These are phyloP conservation scores for Labeo catla DNA, from an alignment of 2,113 vertebrate genomes.

Conservation along the genomic window DNA sequence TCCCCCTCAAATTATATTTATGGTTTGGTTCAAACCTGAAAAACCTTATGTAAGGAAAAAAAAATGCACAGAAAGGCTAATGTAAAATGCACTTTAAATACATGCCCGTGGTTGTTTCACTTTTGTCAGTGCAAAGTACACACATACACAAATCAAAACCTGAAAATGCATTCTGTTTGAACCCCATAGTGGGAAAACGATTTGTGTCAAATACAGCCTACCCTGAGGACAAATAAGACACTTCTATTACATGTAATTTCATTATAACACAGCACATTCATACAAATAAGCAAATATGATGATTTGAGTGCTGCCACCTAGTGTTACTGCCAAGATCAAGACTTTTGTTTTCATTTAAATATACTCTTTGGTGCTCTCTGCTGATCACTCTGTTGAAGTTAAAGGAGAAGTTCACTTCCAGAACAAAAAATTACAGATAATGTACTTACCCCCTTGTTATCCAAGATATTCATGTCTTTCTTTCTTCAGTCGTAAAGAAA, in stretches of 20 bases:
- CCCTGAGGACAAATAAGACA: neutral
- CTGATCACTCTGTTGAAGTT: neutral
- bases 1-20: neutral
- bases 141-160: neutral
- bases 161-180: neutral
- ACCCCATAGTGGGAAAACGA: neutral
- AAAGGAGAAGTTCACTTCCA: neutral
- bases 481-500: too few relatives aligned
- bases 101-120: too few relatives aligned
- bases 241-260: neutral
- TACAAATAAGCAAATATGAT: neutral
- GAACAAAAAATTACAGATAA: too few relatives aligned
- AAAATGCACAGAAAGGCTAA: neutral
- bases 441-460: too few relatives aligned
- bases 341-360: neutral
- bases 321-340: neutral
- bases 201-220: neutral
- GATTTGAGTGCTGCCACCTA: conserved; percentile 4
- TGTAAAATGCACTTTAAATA: neutral
- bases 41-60: too few relatives aligned
- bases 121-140: too few relatives aligned
- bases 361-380: neutral
- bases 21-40: neutral
- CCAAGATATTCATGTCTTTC: too few relatives aligned
- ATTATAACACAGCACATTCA: neutral